These are phyloP conservation scores for Scleropages formosus DNA, from an alignment of 2,797 vertebrate species.

Conservation along the genomic window DNA sequence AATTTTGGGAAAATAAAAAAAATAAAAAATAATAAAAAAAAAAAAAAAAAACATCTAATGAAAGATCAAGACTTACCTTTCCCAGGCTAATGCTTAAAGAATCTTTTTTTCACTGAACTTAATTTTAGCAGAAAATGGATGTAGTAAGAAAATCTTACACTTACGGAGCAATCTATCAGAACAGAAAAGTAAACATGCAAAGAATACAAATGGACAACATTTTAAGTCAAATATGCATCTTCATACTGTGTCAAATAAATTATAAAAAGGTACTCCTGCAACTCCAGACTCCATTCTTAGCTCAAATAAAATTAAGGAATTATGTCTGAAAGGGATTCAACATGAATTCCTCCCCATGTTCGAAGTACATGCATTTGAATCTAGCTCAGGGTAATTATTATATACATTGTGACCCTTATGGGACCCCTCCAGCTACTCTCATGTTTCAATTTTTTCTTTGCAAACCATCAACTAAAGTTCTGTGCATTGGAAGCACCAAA, in stretches of 20 bases:
- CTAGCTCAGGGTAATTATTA: slow-evolving; percentile 7
- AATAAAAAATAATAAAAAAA: slow-evolving; percentile 68
- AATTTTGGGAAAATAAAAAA: slow-evolving; percentile 60
- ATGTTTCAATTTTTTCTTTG: slow-evolving; percentile 12
- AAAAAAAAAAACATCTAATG: slow-evolving; percentile 79
- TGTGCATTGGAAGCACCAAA: slow-evolving; percentile 53
- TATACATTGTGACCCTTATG: slow-evolving; percentile 8
- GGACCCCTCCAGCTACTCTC: slow-evolving; percentile 14
- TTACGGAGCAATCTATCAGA: slow-evolving; percentile 74
- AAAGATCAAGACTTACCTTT: slow-evolving; percentile 98
- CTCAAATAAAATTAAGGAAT: background rate
- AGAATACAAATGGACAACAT: slow-evolving; percentile 85
- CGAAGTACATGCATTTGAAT: background rate
- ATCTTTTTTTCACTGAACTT: slow-evolving; percentile 79
- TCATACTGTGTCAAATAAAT: slow-evolving; percentile 92
- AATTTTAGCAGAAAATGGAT: slow-evolving; percentile 86
- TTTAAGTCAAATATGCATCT: slow-evolving; percentile 83
- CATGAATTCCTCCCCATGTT: background rate
- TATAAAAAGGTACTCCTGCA: background rate
- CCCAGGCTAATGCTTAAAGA: slow-evolving; percentile 91
- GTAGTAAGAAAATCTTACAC: slow-evolving; percentile 85
- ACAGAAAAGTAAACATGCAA: slow-evolving; percentile 87
- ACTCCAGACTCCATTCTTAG: background rate
- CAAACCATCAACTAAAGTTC: slow-evolving; percentile 49
- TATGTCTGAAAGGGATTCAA: background rate